Conservation (phyloP, 2,113 vertebrate species). For the Chaetops frenatus region DNA sequence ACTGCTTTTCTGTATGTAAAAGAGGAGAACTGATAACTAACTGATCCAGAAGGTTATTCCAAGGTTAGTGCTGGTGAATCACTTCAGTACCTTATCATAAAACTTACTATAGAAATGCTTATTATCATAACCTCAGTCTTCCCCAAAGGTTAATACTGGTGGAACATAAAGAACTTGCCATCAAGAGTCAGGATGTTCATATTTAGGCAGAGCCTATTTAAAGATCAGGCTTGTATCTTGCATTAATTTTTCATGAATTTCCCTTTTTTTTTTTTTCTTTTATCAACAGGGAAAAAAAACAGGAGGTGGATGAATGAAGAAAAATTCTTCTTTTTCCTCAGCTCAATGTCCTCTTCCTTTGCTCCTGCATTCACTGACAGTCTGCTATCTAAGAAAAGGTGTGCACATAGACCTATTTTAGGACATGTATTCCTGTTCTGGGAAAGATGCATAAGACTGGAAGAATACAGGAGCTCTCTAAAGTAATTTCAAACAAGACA, state of each 20-base stretch:
- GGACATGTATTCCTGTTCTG: not conserved
- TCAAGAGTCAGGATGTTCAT: not conserved
- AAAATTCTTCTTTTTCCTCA: not conserved
- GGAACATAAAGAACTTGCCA: not conserved
- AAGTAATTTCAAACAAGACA: not conserved
- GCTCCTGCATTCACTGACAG: not conserved
- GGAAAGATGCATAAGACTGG: not conserved
- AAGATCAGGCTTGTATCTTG: not conserved
- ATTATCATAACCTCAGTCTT: not conserved
- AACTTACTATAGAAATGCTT: not conserved
- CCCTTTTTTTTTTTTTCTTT: not conserved
- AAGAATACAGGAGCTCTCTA: not conserved
- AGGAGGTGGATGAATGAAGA: not conserved
- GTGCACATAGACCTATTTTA: not conserved
- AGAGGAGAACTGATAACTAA: not conserved
- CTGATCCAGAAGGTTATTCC: not conserved
- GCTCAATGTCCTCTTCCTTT: not conserved
- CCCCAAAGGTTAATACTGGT: not conserved
- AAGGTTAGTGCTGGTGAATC: not conserved
- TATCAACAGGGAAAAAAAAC: not conserved
- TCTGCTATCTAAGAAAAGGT: not conserved
- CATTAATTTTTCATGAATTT: not conserved
- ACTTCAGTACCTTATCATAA: not conserved
- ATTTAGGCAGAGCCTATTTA: not conserved
- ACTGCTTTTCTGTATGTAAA: not conserved